Conservation (phyloP, 2,113 vertebrate species). For the Copsychus sechellarum region DNA sequence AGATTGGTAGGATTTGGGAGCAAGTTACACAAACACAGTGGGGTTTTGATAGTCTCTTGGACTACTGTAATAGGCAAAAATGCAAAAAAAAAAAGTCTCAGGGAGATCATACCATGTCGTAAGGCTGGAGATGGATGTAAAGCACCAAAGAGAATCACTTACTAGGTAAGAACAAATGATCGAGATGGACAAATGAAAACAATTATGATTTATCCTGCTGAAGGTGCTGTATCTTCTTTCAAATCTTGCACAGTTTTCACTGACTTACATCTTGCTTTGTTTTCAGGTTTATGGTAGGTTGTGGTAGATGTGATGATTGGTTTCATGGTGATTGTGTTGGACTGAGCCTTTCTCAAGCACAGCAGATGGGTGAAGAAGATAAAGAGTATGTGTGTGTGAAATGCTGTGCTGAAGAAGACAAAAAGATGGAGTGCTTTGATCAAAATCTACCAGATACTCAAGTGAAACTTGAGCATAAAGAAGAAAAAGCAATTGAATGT, state of each 20-base stretch:
- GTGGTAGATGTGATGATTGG: slow-evolving; percentile 97
- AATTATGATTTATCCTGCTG: not conserved
- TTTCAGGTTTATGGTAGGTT: slow-evolving; percentile 96
- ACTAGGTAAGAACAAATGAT: not conserved
- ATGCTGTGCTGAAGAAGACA: slow-evolving; percentile 92
- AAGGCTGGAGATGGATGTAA: slow-evolving; percentile 68
- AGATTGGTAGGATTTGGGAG: not conserved
- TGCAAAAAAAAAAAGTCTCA: not conserved
- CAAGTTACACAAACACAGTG: not conserved
- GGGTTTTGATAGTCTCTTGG: slow-evolving; percentile 32
- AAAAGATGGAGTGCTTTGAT: slow-evolving; percentile 76
- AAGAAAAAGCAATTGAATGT: slow-evolving; percentile 76
- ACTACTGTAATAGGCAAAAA: slow-evolving; percentile 6
- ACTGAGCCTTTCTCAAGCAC: slow-evolving; percentile 90
- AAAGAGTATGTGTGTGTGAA: slow-evolving; percentile 96
- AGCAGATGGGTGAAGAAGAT: slow-evolving; percentile 95
- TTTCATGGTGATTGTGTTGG: slow-evolving; percentile 98
- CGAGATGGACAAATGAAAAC: not conserved
- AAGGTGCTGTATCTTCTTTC: not conserved
- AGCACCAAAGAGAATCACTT: not conserved
- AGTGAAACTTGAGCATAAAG: slow-evolving; percentile 72
- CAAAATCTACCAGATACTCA: slow-evolving; percentile 67
- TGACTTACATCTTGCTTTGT: not conserved
- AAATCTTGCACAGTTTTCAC: not conserved
- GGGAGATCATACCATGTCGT: slow-evolving; percentile 42